Evolutionary conservation across 2,888 invertebrate genomes (phyloP), one percentile per base, ranked within the genome.

Genomic region (Eretmocerus hayati): DNA sequence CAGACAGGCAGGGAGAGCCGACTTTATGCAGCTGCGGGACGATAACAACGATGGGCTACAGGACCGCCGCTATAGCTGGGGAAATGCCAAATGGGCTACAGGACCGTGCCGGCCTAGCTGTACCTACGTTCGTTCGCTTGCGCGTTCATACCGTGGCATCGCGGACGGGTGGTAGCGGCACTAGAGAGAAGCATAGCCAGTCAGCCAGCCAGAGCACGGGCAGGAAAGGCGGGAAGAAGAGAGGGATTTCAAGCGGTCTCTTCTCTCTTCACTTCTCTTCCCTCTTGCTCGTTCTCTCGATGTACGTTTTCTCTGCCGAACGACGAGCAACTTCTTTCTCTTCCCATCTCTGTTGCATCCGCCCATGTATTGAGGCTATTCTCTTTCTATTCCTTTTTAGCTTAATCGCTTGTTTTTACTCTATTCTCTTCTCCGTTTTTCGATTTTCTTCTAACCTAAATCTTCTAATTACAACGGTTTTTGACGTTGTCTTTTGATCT

Each of bases 21-120:
- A 73, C 73, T 73, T 73, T 73, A 73, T 73, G 73, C 73, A 73
- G 73, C 73, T 72, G 72, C 71, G 72, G 71, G 73, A 72, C 72
- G 72, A 72, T 72, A 73, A 72, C 72, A 73, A 72, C 72, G 72
- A 73, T 72, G 73, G 72, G 71, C 72, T 72, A 72, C 69, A 73
- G 73, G 72, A 72, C 67, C 59, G 69, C 63, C 63, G 67, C 68
- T 69, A 69, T 69, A 69, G 69, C 69, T 69, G 69, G 69, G 68
- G 68, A 71, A 72, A 71, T 71, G 71, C 71, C 71, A 71, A 70
- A 70, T 71, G 71, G 71, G 71, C 71, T 71, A 69, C 64, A 71
- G 71, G 70, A 69, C 65, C 63, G 65, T 47, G 48, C 51, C 54
- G 48, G 51, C 54, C 54, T 54, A 51, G 51, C 50, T 48, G 42